A percentile compares a stretch with the other conserved stretches of the same genome.
These are phyloP conservation scores for Sturnus vulgaris DNA, from an alignment of 2,113 vertebrate genomes.

Conservation along the genomic window DNA sequence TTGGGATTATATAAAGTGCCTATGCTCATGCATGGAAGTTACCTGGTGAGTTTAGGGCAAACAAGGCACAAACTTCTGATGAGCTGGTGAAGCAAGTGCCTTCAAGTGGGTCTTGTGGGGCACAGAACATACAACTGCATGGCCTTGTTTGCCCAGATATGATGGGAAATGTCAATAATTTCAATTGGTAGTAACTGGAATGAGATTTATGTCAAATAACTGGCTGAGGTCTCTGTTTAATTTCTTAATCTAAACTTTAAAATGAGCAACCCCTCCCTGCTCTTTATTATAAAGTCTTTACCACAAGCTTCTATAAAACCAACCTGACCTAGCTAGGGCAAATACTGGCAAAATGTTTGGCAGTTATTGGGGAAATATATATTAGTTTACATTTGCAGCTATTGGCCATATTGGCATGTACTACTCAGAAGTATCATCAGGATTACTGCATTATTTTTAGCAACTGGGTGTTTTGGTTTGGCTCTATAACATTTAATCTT, in stretches of 20 bases:
- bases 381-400: neutral
- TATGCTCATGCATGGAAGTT: neutral
- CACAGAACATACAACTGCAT: neutral
- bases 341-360: neutral
- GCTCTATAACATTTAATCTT: neutral
- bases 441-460: neutral
- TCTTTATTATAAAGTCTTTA: neutral
- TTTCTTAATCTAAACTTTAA: neutral
- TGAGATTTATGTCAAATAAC: neutral
- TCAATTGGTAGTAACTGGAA: neutral
- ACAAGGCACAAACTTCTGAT: neutral
- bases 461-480: neutral
- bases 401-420: neutral
- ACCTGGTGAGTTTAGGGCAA: neutral
- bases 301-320: neutral
- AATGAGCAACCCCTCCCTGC: rapidly evolving
- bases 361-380: neutral
- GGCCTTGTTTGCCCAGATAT: neutral
- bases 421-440: neutral
- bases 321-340: neutral
- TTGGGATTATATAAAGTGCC: neutral
- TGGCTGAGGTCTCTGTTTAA: neutral
- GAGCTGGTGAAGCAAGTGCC: neutral
- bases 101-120: neutral
- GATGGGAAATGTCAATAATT: neutral